phyloP scores from a whole-genome alignment of 2,888 invertebrate species.

The Phoronis australis region DNA sequence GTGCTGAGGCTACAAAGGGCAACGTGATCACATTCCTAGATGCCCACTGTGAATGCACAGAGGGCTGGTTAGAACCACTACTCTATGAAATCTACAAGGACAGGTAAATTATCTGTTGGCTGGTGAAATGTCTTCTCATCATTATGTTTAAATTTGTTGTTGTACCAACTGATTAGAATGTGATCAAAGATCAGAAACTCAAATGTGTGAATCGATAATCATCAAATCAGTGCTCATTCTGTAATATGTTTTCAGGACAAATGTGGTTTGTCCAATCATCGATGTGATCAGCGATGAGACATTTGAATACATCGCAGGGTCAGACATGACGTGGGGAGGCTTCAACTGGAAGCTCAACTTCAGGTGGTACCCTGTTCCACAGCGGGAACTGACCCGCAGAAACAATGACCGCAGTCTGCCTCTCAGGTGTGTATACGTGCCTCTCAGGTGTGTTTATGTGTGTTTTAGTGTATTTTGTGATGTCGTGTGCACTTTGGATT shows the following conservation, averaged over 20 bases:
- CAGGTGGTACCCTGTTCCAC: slow-evolving; percentile 97
- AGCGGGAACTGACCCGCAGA: slow-evolving; percentile 89
- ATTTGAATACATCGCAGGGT: slow-evolving; percentile 97
- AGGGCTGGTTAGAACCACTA: slow-evolving; percentile 97
- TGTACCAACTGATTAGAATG: no score
- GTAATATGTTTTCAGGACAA: slow-evolving; percentile 57
- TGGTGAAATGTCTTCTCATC: no score
- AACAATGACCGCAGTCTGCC: slow-evolving; percentile 90
- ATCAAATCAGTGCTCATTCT: no score
- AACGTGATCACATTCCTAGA: slow-evolving; percentile 93
- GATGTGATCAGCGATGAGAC: slow-evolving; percentile 98
- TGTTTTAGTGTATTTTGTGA: no score
- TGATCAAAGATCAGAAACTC: no score
- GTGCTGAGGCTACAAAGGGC: slow-evolving; percentile 58
- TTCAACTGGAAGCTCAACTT: slow-evolving; percentile 99
- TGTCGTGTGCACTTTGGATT: no score
- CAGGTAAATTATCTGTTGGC: slow-evolving; percentile 58
- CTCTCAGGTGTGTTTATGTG: not conserved
- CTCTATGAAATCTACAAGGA: slow-evolving; percentile 86
- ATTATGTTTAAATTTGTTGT: no score
- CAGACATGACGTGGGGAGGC: slow-evolving; percentile 99
- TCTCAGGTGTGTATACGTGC: slow-evolving; percentile 58
- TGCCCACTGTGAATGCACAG: slow-evolving; percentile 96
- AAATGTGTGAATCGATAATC: no score
- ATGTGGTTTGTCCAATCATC: slow-evolving; percentile 96